A percentile compares a stretch with the other conserved stretches of the same genome.
Evolutionary conservation across 1,140 invertebrate species (phyloP).

Genomic region (Neodiprion pinetum): DNA sequence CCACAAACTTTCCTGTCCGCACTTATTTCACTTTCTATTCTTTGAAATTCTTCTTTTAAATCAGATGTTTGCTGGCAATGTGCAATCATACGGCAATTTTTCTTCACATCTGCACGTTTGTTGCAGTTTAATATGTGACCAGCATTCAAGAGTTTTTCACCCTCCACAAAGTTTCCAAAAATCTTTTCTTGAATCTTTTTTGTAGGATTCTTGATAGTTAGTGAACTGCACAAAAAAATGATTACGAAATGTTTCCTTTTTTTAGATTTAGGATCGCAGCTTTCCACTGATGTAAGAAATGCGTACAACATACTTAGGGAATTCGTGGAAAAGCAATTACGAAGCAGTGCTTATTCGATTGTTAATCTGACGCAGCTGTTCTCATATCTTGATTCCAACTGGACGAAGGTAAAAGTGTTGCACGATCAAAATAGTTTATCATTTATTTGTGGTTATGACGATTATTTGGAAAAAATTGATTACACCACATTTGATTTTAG

Average conservation of each 20-base stretch:
- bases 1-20: too few species aligned
- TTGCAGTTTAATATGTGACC: too few species aligned
- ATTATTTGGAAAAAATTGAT: background rate
- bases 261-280: constrained; percentile 53
- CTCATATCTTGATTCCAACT: constrained; percentile 49
- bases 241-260: constrained; percentile 23
- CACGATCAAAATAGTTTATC: constrained; percentile 3
- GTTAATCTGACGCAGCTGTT: constrained; percentile 70
- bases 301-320: constrained; percentile 68
- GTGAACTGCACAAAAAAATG: background rate
- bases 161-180: too few species aligned
- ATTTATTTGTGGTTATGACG: background rate
- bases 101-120: too few species aligned
- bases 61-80: too few species aligned
- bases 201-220: background rate
- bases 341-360: constrained; percentile 71
- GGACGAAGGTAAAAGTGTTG: constrained; percentile 8
- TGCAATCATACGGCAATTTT: too few species aligned
- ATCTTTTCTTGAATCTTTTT: too few species aligned
- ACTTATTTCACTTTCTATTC: too few species aligned
- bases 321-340: constrained; percentile 67
- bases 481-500: background rate
- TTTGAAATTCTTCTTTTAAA: too few species aligned
- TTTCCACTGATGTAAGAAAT: constrained; percentile 56
- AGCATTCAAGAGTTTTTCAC: too few species aligned